Evolutionary conservation across 2,113 vertebrate genomes (phyloP).

Genomic region (Zosterops lateralis): DNA sequence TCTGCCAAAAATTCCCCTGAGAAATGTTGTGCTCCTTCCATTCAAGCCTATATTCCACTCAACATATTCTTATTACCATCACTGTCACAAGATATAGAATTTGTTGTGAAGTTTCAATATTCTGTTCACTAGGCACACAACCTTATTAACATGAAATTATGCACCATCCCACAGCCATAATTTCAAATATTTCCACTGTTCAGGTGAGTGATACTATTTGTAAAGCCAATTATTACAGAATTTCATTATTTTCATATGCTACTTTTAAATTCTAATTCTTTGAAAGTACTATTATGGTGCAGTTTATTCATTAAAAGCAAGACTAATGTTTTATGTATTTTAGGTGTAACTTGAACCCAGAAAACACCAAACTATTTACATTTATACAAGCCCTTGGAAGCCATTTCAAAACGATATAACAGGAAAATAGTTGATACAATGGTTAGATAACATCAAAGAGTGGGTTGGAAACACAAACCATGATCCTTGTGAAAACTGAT

Average conservation of each 20-base stretch:
- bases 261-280: background rate
- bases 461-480: constrained; percentile 35
- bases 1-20: background rate
- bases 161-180: background rate
- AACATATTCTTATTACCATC: background rate
- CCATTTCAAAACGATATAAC: constrained; percentile 13
- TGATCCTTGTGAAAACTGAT: constrained; percentile 58
- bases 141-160: background rate
- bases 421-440: constrained; percentile 49
- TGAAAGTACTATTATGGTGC: background rate
- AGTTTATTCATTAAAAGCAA: constrained; percentile 6
- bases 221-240: background rate
- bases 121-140: background rate
- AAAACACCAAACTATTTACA: background rate
- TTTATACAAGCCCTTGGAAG: constrained; percentile 30
- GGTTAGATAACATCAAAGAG: constrained; percentile 59
- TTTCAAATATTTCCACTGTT: background rate
- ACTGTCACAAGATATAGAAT: background rate
- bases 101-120: background rate
- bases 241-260: background rate
- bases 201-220: background rate
- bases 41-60: background rate
- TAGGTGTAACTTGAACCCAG: constrained; percentile 19
- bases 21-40: background rate
- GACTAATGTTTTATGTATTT: background rate